These are phyloP conservation scores for Darevskia nairensis DNA, from an alignment of 2,797 vertebrate genomes.

Conservation along the genomic window DNA sequence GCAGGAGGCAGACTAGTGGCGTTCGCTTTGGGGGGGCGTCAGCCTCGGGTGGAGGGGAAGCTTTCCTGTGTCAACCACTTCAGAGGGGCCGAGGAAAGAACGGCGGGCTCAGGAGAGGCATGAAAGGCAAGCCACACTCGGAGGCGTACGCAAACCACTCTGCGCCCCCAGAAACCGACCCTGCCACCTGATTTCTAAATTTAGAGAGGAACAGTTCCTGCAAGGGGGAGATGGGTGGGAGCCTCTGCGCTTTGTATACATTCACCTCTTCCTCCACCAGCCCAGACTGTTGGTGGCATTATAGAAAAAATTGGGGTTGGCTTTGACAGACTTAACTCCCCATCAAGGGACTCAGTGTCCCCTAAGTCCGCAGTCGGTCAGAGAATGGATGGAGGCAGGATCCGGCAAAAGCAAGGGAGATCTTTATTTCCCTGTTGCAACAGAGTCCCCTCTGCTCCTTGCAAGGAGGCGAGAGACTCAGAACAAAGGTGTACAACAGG, in stretches of 20 bases:
- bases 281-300: too few relatives aligned
- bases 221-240: neutral
- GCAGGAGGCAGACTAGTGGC: neutral
- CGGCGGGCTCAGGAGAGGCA: neutral
- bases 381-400: too few relatives aligned
- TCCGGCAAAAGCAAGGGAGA: too few relatives aligned
- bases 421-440: too few relatives aligned
- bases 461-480: too few relatives aligned
- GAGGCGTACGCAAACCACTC: neutral
- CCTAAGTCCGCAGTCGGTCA: too few relatives aligned
- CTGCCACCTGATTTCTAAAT: constrained; percentile 11
- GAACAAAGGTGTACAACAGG: too few relatives aligned
- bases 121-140: neutral
- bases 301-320: too few relatives aligned
- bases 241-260: neutral
- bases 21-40: neutral
- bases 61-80: constrained; percentile 42
- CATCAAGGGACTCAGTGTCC: too few relatives aligned
- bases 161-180: constrained; percentile 15
- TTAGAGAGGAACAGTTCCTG: constrained; percentile 9
- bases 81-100: constrained; percentile 6
- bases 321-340: too few relatives aligned
- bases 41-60: neutral
- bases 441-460: too few relatives aligned
- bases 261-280: neutral